These are phyloP conservation scores for Heliangelus exortis DNA, from an alignment of 2,797 vertebrate species.

Conservation along the genomic window DNA sequence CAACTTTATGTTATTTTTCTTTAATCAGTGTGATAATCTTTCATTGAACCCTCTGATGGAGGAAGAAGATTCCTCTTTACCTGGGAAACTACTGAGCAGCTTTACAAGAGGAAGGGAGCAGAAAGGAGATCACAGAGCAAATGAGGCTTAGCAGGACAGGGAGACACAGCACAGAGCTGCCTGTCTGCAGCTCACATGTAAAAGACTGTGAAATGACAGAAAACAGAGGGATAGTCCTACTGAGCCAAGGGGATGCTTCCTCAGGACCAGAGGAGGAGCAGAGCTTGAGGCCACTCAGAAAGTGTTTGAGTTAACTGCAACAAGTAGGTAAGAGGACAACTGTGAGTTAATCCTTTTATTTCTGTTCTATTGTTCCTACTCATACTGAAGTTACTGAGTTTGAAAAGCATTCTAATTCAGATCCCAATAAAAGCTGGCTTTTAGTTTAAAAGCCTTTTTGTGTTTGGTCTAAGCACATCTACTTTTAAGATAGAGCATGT, in stretches of 20 bases:
- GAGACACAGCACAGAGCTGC: background rate
- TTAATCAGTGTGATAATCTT: background rate
- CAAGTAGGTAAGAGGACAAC: background rate
- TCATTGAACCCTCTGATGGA: background rate
- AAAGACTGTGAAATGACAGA: background rate
- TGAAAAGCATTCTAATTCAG: background rate
- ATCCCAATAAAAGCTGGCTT: background rate
- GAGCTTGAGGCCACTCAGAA: background rate
- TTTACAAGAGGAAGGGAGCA: background rate
- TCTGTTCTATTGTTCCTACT: background rate
- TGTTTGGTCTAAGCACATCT: background rate
- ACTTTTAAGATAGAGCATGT: background rate
- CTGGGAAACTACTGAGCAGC: background rate
- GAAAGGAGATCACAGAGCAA: rapidly evolving
- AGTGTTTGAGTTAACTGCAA: rapidly evolving
- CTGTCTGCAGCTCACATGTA: rapidly evolving
- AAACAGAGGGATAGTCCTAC: background rate
- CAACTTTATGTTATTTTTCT: background rate
- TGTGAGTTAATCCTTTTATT: background rate
- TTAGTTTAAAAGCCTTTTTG: background rate
- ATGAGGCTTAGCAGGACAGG: background rate
- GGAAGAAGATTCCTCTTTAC: background rate
- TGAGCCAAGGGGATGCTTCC: background rate
- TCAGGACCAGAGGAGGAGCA: background rate
- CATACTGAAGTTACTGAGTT: background rate